Evolutionary conservation across 2,113 vertebrate species (phyloP), one percentile per base, ranked within the genome.

Genomic region (Isichthys henryi): DNA sequence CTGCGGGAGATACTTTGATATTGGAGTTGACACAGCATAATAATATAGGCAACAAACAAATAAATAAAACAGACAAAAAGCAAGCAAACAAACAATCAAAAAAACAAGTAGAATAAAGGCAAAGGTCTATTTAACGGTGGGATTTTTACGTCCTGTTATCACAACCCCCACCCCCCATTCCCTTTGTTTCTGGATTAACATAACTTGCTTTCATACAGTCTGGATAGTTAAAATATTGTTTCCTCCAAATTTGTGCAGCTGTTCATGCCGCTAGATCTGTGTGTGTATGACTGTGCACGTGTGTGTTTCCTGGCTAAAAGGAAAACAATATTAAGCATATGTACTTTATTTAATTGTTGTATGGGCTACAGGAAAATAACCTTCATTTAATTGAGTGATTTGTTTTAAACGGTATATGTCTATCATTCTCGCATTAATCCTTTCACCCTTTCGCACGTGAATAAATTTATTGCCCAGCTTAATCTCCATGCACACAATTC

Each of bases 401-500:
- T 88, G 52, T 91, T 90, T 89, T 50, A 89, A 35, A 85, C 88
- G 92, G 93, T 93, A 93, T 94, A 94, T 93, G 94, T 94, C 94
- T 94, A 95, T 95, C 94, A 95, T 95, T 95, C 95, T 94, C 94
- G 87, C 94, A 95, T 96, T 94, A 95, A 96, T 23, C 85, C 48
- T 94, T 90, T 90, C 87, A 92, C 19, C 84, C 84, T 94, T 90
- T 90, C 74, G 91, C 88, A 91, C 91, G 92, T 94, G 91, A 94
- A 95, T 94, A 92, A 91, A 94, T 94, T 94, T 92, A 93, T 94
- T 90, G 93, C 93, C 89, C 77, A 93, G 92, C 92, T 92, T 92
- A 94, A 95, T 94, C 94, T 90, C 94, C 94, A 93, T 93, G 89
- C 88, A 92, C 89, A 91, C 93, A 91, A 91, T 91, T 92, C 92